These are phyloP conservation scores for Danio aesculapii DNA, from an alignment of 2,797 vertebrate species.

Conservation along the genomic window DNA sequence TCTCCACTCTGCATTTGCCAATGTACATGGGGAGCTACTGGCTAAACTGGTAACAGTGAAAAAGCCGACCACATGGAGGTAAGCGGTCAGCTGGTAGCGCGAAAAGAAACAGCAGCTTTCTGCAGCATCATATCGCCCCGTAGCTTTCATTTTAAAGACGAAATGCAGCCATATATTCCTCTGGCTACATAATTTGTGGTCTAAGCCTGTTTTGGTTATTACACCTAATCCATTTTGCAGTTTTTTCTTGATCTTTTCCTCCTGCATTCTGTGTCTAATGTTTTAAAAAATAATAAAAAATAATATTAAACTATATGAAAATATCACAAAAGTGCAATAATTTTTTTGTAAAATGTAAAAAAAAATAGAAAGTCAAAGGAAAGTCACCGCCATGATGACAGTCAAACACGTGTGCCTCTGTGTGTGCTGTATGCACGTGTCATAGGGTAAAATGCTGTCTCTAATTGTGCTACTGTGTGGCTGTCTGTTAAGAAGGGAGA, in stretches of 20 bases:
- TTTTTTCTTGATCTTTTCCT: background rate
- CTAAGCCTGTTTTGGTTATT: background rate
- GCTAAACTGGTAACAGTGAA: no score
- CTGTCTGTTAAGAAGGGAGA: constrained; percentile 21
- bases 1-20: no score
- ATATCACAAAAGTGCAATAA: no score
- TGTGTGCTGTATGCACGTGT: constrained; percentile 42
- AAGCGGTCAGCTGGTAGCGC: no score
- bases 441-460: constrained; percentile 44
- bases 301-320: background rate
- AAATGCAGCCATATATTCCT: no score
- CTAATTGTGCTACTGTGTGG: constrained; percentile 35
- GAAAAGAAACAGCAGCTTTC: no score
- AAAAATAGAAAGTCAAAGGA: background rate
- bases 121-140: no score
- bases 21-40: no score
- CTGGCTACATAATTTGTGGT: no score
- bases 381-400: background rate
- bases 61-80: no score
- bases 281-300: background rate
- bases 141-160: no score
- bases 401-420: background rate
- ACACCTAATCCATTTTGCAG: background rate
- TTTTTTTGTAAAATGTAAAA: no score
- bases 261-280: background rate